Evolutionary conservation across 2,797 vertebrate genomes (phyloP), one percentile per base, ranked within the genome.

Genomic region (Eutrigla gurnardus): DNA sequence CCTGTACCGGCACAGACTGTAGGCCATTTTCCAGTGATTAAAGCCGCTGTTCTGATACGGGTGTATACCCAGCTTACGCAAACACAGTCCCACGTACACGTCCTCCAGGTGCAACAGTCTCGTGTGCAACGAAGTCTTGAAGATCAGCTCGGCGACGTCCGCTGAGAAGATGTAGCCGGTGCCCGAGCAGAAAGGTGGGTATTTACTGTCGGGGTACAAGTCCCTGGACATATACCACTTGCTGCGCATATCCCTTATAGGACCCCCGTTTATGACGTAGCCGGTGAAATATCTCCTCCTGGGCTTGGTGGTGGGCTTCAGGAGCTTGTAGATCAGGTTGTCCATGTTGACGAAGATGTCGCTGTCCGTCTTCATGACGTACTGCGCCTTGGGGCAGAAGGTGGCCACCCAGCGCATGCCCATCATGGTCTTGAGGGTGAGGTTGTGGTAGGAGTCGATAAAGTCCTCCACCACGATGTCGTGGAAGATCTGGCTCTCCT

Each of bases 271-370:
- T 90, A 99, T 99, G 65, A 99, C 97, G 0, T 98, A 98, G 63
- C 98, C 98, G 0, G 98, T 99, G 77, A 99, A 99, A 82, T 98
- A 99, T 60, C 97, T 93, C 89, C 97, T 95, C 75, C 96, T 94
- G 0, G 97, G 97, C 91, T 99, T 99, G 71, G 96, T 98, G 84
- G 94, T 95, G 45, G 98, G 97, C 88, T 99, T 99, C 46, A 99
- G 93, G 59, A 99, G 94, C 91, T 98, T 98, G 93, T 97, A 97
- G 93, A 99, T 96, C 81, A 99, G 95, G 74, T 99, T 99, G 93
- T 99, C 98, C 97, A 99, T 99, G 94, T 99, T 99, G 90, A 99
- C 96, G 86, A 97, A 99, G 93, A 99, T 98, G 92, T 99, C 98
- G 32, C 97, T 98, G 95, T 99, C 97, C 0, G 97, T 98, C 94